Percentiles rank a stretch among this genome's conserved stretches.
These are phyloP conservation scores for Tangara arthus DNA, from an alignment of 2,797 vertebrate species.

Conservation along the genomic window DNA sequence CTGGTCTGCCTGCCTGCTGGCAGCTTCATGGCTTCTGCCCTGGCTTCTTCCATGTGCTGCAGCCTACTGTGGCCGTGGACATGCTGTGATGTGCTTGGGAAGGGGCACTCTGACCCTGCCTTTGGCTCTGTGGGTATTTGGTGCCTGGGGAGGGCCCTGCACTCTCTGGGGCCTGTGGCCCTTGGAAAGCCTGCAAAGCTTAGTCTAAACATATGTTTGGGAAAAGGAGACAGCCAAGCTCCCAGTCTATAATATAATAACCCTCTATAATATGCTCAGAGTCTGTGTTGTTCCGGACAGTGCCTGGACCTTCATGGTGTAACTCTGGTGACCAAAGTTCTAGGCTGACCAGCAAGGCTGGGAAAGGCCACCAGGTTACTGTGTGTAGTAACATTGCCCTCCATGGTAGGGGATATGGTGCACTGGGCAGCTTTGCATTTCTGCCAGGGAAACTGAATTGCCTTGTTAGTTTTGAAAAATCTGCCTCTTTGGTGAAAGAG, in stretches of 20 bases:
- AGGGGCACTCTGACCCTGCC: not conserved
- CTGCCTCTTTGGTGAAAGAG: not conserved
- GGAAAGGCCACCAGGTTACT: not conserved
- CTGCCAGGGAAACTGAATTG: not conserved
- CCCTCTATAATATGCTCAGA: not conserved
- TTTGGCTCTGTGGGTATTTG: not conserved
- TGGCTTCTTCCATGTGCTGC: not conserved
- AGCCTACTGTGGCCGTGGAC: fast-evolving
- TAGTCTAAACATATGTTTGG: not conserved
- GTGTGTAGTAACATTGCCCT: not conserved
- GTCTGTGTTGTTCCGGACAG: not conserved
- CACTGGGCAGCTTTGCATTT: not conserved
- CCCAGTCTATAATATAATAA: not conserved
- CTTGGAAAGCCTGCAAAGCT: not conserved
- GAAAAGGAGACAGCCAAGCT: not conserved
- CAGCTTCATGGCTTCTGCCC: not conserved
- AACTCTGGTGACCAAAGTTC: not conserved
- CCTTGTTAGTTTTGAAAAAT: not conserved
- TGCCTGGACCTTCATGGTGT: not conserved
- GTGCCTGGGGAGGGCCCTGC: not conserved
- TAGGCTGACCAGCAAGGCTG: not conserved
- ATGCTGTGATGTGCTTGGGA: not conserved
- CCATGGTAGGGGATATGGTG: not conserved
- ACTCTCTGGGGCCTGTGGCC: not conserved
- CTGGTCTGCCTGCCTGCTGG: not conserved